These are phyloP conservation scores for Linepithema humile DNA, from an alignment of 1,140 invertebrate genomes.

Conservation along the genomic window DNA sequence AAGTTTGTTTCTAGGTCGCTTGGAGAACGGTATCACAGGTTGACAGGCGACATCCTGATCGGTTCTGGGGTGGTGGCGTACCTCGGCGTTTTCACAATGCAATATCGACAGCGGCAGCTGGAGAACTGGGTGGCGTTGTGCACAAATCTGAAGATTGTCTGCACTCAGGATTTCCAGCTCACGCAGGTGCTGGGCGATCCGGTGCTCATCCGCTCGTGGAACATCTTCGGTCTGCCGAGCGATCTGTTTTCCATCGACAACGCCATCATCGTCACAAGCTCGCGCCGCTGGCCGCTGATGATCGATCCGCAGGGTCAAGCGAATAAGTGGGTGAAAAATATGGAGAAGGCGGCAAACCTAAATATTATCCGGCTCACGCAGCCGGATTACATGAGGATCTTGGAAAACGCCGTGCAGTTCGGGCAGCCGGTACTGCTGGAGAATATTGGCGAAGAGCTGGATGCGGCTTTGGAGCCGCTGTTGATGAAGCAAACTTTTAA, in stretches of 20 bases:
- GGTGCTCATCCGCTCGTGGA: slow-evolving; percentile 95
- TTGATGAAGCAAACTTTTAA: slow-evolving; percentile 95
- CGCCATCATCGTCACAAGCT: slow-evolving; percentile 94
- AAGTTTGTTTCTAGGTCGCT: slow-evolving; percentile 80
- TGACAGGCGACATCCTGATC: slow-evolving; percentile 79
- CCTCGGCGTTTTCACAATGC: slow-evolving; percentile 94
- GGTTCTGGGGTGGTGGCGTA: slow-evolving; percentile 94
- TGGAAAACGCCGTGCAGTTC: slow-evolving; percentile 97
- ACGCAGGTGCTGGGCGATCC: slow-evolving; percentile 93
- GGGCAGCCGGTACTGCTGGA: slow-evolving; percentile 95
- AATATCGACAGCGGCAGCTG: slow-evolving; percentile 90
- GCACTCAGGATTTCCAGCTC: slow-evolving; percentile 91
- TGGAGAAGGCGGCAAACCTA: slow-evolving; percentile 94
- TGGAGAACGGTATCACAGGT: slow-evolving; percentile 86
- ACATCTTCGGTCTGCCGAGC: slow-evolving; percentile 94
- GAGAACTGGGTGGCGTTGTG: slow-evolving; percentile 90
- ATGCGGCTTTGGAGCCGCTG: slow-evolving; percentile 95
- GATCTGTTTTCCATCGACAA: slow-evolving; percentile 98
- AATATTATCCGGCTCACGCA: slow-evolving; percentile 92
- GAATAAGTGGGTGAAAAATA: slow-evolving; percentile 97
- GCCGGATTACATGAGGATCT: slow-evolving; percentile 91
- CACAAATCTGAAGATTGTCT: slow-evolving; percentile 89
- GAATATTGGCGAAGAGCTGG: slow-evolving; percentile 95
- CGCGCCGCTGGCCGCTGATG: slow-evolving; percentile 95
- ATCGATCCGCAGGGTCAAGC: slow-evolving; percentile 98